phyloP scores from a whole-genome alignment of 1,140 invertebrate species.

The Hestina assimilis region DNA sequence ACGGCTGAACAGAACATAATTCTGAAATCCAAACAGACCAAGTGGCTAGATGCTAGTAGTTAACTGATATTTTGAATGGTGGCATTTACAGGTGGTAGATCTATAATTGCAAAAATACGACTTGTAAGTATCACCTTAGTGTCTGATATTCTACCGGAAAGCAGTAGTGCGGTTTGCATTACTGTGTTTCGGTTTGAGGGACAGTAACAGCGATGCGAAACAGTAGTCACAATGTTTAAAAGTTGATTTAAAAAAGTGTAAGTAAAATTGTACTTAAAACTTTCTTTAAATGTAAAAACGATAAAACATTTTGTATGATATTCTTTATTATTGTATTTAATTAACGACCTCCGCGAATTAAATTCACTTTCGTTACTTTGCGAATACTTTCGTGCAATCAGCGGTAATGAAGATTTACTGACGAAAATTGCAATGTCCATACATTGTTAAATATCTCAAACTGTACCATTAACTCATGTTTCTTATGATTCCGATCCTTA shows the following conservation, averaged over 20 bases:
- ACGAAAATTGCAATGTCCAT: neutral
- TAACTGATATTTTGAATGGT: too few species aligned
- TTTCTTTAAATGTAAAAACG: conserved; percentile 8
- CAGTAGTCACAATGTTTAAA: neutral
- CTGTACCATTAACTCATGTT: too few species aligned
- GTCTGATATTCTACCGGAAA: too few species aligned
- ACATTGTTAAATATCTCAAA: neutral
- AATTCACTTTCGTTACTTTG: conserved; percentile 23
- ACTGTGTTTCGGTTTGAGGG: too few species aligned
- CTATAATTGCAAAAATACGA: conserved; percentile 1
- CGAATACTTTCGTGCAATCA: conserved; percentile 4
- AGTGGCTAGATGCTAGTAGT: too few species aligned
- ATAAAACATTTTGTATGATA: conserved; percentile 2
- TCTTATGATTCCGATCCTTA: too few species aligned
- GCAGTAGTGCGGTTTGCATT: too few species aligned
- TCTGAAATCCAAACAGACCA: too few species aligned
- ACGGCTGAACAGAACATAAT: too few species aligned
- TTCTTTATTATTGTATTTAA: conserved; percentile 7
- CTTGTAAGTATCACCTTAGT: too few species aligned
- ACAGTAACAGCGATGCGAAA: too few species aligned
- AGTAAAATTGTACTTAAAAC: conserved; percentile 4
- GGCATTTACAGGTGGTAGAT: too few species aligned
- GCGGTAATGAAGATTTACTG: neutral
- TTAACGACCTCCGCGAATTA: conserved; percentile 10
- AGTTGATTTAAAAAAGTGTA: neutral